These are phyloP conservation scores for Trypoxylon attenuatum DNA, from an alignment of 2,888 invertebrate species.

Conservation along the genomic window DNA sequence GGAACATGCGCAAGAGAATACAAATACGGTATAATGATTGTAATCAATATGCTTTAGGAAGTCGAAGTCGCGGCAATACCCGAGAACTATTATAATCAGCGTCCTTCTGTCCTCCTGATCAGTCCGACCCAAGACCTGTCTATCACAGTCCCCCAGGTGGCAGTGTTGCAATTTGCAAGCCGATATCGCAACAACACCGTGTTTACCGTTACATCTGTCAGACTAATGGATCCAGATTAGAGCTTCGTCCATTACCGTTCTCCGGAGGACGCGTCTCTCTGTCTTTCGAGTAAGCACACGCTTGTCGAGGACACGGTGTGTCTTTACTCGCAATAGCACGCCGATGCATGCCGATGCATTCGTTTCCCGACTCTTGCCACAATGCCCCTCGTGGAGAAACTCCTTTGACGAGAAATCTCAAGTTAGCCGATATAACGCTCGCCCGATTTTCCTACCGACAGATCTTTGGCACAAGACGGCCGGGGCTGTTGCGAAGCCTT, in stretches of 20 bases:
- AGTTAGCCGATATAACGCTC: too few species aligned
- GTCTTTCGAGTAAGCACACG: slow-evolving; percentile 46
- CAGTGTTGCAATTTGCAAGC: slow-evolving; percentile 68
- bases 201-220: slow-evolving; percentile 69
- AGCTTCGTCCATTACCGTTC: slow-evolving; percentile 60
- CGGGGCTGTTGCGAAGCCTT: too few species aligned
- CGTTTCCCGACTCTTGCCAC: too few species aligned
- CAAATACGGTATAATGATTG: too few species aligned
- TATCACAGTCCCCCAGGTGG: slow-evolving; percentile 64
- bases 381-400: too few species aligned
- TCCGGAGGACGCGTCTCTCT: slow-evolving; percentile 40
- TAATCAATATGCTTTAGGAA: slow-evolving; percentile 23
- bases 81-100: slow-evolving; percentile 53
- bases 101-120: slow-evolving; percentile 47
- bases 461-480: too few species aligned
- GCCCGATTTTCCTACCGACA: too few species aligned
- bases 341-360: too few species aligned
- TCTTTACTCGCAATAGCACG: too few species aligned
- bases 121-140: slow-evolving; percentile 59
- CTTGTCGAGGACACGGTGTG: slow-evolving; percentile 17
- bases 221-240: slow-evolving; percentile 67
- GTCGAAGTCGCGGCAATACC: slow-evolving; percentile 57
- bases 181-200: slow-evolving; percentile 60
- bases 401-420: too few species aligned
- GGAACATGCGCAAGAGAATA: too few species aligned